Percentiles rank a stretch among this genome's conserved stretches.
phyloP scores from a whole-genome alignment of 2,113 vertebrate species.

The Phrynosoma platyrhinos region DNA sequence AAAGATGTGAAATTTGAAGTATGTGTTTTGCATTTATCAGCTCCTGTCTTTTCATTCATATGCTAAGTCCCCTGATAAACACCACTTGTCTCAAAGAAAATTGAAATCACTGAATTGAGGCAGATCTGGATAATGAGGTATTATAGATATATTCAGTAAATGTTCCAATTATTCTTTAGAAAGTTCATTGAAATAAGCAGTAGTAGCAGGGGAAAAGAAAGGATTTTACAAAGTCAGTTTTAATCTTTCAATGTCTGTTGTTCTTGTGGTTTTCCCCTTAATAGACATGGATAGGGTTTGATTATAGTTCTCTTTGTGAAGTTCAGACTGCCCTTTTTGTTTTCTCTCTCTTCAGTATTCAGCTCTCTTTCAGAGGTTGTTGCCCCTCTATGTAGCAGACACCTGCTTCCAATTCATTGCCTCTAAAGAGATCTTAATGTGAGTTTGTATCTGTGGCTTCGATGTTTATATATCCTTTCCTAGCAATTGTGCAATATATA shows the following conservation, averaged over 20 bases:
- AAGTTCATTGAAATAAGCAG: slow-evolving; percentile 71
- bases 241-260: slow-evolving; percentile 73
- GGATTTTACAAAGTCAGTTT: slow-evolving; percentile 76
- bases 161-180: slow-evolving; percentile 81
- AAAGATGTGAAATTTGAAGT: slow-evolving; percentile 78
- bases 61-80: slow-evolving; percentile 80
- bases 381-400: slow-evolving; percentile 57
- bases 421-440: slow-evolving; percentile 70
- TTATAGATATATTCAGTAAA: slow-evolving; percentile 81
- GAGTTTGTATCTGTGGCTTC: slow-evolving; percentile 63
- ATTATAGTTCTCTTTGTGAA: slow-evolving; percentile 77
- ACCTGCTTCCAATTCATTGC: slow-evolving; percentile 76
- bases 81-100: slow-evolving; percentile 79
- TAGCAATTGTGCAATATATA: slow-evolving; percentile 44
- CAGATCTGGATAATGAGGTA: slow-evolving; percentile 79
- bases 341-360: slow-evolving; percentile 64
- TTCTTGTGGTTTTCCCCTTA: slow-evolving; percentile 67
- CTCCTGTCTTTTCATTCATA: slow-evolving; percentile 75
- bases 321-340: slow-evolving; percentile 64
- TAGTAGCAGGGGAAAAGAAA: slow-evolving; percentile 69
- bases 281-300: slow-evolving; percentile 68
- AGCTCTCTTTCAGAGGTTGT: slow-evolving; percentile 57
- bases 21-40: slow-evolving; percentile 70
- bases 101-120: slow-evolving; percentile 80
- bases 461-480: slow-evolving; percentile 50